Base-by-base conservation (phyloP, 1,140 invertebrate genomes). In the Phortica variegata region DNA sequence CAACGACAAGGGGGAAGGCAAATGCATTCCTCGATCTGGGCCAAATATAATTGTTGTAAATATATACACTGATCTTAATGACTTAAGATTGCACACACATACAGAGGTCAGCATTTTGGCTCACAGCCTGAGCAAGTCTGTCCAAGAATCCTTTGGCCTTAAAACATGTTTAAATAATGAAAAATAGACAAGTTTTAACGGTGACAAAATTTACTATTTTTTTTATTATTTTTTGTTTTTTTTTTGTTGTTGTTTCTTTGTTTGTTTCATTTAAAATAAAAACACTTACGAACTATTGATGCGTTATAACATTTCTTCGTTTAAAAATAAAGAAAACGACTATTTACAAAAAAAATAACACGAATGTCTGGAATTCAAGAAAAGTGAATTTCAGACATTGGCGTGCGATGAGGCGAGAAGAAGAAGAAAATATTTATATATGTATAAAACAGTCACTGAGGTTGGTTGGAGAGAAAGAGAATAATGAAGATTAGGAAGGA, bases 141-240 rank as follows among this genome's bases (percentile, higher is more conserved):
- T n/a, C 17, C 12, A n/a, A n/a, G 3, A 34, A 7, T 13, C 6
- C 8, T 38, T 12, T 10, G 13, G 26, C 21, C 12, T 18, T 7
- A n/a, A 20, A 13, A 18, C 4, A 19, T 31, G 23, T 43, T 16
- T 15, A 43, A 43, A 43, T 31, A 51, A n/a, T n/a, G n/a, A 49
- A 51, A 58, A 19, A 39, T 32, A 8, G n/a, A 2, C 6, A 21
- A 38, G 6, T 40, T 65, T 71, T 74, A 74, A 74, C 71, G 71
- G 71, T 74, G 71, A 74, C 71, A 74, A 74, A 74, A 74, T 74
- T 74, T 74, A 66, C 71, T 74, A 74, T 74, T 74, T 74, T 74
- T 74, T 74, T 73, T 70, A 66, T 73, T 69, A 47, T 73, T 73
- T 73, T 73, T 65, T 65, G 57, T 62, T 52, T 65, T 73, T 66